A percentile compares a stretch with the other conserved stretches of the same genome.
Conservation (phyloP, 2,797 vertebrate species). For the Crocidura indochinensis region DNA sequence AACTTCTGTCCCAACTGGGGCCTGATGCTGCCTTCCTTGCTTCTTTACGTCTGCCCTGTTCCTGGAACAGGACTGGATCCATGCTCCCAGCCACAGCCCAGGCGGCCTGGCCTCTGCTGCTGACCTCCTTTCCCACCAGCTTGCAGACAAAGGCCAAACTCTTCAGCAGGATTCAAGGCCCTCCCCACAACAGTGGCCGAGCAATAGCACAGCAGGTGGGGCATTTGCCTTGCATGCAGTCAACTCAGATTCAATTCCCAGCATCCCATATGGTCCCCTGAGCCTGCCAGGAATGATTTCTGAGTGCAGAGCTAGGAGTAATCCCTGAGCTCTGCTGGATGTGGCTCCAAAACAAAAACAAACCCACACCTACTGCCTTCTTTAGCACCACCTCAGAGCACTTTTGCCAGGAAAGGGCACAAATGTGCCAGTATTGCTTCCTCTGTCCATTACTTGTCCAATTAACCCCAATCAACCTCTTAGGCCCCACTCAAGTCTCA, state of each 20-base stretch:
- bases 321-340: no score
- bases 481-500: not conserved
- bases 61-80: not conserved
- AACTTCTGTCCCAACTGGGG: not conserved
- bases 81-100: not conserved
- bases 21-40: not conserved
- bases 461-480: constrained; percentile 10
- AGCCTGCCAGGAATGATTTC: no score
- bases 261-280: no score
- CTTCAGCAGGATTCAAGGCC: not conserved
- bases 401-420: constrained; percentile 12
- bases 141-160: constrained; percentile 10
- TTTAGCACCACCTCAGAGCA: not conserved
- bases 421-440: not conserved
- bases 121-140: not conserved
- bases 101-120: not conserved
- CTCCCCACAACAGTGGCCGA: no score
- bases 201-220: no score
- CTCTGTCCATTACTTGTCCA: not conserved
- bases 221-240: no score
- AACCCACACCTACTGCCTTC: not conserved
- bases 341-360: not conserved
- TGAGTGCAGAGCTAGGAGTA: no score
- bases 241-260: no score
- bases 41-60: not conserved